Evolutionary conservation across 2,797 vertebrate genomes (phyloP).

Genomic region (Coilia nasus): DNA sequence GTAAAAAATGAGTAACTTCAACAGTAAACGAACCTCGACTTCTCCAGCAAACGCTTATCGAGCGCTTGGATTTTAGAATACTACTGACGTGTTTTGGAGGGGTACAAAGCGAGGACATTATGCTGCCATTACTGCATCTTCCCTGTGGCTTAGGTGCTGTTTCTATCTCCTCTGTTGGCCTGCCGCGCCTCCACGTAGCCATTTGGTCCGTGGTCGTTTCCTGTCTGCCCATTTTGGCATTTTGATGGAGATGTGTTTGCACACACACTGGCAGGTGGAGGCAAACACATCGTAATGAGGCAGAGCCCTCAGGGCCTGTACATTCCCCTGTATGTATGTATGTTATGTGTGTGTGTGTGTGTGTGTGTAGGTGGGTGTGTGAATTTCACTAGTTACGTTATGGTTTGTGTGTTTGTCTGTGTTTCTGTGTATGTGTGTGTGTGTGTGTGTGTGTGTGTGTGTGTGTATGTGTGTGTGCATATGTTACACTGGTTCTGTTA

Average conservation of each 20-base stretch:
- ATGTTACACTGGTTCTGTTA: too few relatives aligned
- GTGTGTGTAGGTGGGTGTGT: constrained; percentile 11
- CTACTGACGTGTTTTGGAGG: too few relatives aligned
- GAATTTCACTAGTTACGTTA: constrained; percentile 36
- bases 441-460: constrained; percentile 21
- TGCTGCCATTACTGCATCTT: too few relatives aligned
- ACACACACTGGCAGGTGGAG: background rate
- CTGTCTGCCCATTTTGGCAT: background rate
- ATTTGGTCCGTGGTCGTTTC: too few relatives aligned
- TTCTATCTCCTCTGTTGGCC: too few relatives aligned
- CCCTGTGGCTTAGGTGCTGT: too few relatives aligned
- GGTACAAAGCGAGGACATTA: too few relatives aligned
- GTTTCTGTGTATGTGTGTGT: constrained; percentile 20
- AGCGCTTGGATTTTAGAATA: too few relatives aligned
- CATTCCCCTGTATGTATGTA: background rate
- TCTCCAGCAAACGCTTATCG: too few relatives aligned
- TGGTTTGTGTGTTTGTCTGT: constrained; percentile 18
- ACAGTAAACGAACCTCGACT: too few relatives aligned
- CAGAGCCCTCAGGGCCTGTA: background rate
- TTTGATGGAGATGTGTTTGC: constrained; percentile 8
- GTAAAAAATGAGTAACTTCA: too few relatives aligned
- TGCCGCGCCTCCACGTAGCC: too few relatives aligned
- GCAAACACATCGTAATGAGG: background rate
- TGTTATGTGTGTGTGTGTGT: constrained; percentile 26
- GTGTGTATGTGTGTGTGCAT: background rate